phyloP scores from a whole-genome alignment of 2,797 vertebrate species.

The Apodemus agrarius region DNA sequence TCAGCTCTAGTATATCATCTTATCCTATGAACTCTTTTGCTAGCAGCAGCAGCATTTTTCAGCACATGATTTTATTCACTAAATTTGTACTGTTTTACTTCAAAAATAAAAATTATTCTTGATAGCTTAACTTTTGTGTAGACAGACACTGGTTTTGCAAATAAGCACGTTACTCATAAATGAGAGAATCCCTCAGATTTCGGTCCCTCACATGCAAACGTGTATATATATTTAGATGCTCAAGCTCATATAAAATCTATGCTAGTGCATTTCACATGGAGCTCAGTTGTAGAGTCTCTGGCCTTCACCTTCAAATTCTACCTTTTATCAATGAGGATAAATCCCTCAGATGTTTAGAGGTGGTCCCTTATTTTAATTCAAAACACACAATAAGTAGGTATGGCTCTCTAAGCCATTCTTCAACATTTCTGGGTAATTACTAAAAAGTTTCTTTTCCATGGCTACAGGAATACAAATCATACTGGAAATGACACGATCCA shows the following conservation, averaged over 20 bases:
- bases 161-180: not conserved
- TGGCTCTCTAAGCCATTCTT: not conserved
- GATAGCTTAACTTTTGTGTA: not conserved
- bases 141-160: not conserved
- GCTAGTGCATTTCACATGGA: not conserved
- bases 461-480: conserved; percentile 70
- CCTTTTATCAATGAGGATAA: not conserved
- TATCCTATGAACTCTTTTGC: not conserved
- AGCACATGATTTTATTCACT: not conserved
- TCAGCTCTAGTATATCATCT: not conserved
- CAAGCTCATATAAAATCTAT: not conserved
- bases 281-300: not conserved
- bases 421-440: conserved; percentile 46
- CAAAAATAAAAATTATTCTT: not conserved
- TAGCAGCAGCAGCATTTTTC: not conserved
- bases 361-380: conserved; percentile 8
- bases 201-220: not conserved
- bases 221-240: not conserved
- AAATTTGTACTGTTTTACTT: not conserved
- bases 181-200: not conserved
- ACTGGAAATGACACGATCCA: conserved; percentile 58
- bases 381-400: conserved; percentile 27
- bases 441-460: conserved; percentile 45
- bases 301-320: not conserved
- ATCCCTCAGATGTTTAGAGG: not conserved